phyloP scores from a whole-genome alignment of 2,797 vertebrate genomes.

The Sphenopsis melanotis region DNA sequence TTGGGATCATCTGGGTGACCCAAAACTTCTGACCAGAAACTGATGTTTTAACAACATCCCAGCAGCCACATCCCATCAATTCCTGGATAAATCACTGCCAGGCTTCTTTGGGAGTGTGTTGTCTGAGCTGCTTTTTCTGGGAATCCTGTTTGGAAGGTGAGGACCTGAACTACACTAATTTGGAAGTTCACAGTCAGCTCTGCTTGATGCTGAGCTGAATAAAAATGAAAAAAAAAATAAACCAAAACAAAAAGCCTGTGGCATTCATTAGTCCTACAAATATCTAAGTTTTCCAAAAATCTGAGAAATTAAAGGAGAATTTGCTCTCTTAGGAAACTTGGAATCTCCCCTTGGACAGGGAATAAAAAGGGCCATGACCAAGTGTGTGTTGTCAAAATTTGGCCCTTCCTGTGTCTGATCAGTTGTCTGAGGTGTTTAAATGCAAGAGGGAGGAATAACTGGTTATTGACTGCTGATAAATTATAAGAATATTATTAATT shows the following conservation, averaged over 20 bases:
- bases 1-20: background rate
- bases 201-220: background rate
- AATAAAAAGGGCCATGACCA: too few relatives aligned
- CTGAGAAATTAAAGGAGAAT: background rate
- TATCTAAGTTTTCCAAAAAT: background rate
- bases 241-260: fast-evolving
- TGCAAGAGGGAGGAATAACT: background rate
- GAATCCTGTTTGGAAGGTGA: background rate
- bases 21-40: background rate
- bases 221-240: background rate
- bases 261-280: background rate
- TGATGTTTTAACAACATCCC: background rate
- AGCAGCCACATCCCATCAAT: background rate
- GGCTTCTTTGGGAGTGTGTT: background rate
- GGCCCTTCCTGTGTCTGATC: background rate
- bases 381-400: background rate
- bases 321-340: background rate
- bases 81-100: background rate
- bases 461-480: background rate
- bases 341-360: background rate
- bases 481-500: background rate
- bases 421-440: background rate
- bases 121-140: background rate
- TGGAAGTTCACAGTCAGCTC: background rate
- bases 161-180: too few relatives aligned